A percentile compares a stretch with the other conserved stretches of the same genome.
Conservation (phyloP, 1,140 invertebrate species). For the Choristoneura fumiferana region DNA sequence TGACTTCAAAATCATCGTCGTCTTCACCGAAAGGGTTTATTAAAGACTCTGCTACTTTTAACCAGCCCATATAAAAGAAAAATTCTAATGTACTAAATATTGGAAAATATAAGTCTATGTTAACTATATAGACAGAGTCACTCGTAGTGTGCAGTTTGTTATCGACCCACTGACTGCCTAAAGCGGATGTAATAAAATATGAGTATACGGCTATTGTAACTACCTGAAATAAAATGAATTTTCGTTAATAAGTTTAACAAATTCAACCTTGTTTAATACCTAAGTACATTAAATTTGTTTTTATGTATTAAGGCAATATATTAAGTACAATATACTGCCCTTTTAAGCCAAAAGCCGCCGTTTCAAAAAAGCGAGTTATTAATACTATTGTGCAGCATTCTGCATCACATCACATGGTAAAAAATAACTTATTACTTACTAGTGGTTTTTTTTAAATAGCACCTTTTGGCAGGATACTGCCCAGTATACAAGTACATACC, state of each 20-base stretch:
- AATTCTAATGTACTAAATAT: slow-evolving; percentile 92
- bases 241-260: not conserved
- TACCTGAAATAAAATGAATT: slow-evolving; percentile 80
- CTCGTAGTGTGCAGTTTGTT: slow-evolving; percentile 52
- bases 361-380: too few relatives aligned
- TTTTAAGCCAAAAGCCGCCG: too few relatives aligned
- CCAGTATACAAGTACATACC: slow-evolving; percentile 63
- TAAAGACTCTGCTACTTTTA: slow-evolving; percentile 91
- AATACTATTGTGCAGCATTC: too few relatives aligned
- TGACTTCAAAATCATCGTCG: slow-evolving; percentile 88
- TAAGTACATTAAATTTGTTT: too few relatives aligned
- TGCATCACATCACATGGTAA: too few relatives aligned
- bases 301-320: too few relatives aligned
- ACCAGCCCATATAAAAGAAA: slow-evolving; percentile 95
- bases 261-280: not conserved
- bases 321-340: too few relatives aligned
- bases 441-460: too few relatives aligned
- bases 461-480: too few relatives aligned
- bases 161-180: slow-evolving; percentile 91
- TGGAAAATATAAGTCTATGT: slow-evolving; percentile 91
- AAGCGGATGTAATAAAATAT: slow-evolving; percentile 90
- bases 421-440: too few relatives aligned
- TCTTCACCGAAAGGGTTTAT: slow-evolving; percentile 96
- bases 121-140: slow-evolving; percentile 66
- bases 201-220: slow-evolving; percentile 95